Conservation (phyloP, 2,797 vertebrate genomes). For the Oryzias sinensis region DNA sequence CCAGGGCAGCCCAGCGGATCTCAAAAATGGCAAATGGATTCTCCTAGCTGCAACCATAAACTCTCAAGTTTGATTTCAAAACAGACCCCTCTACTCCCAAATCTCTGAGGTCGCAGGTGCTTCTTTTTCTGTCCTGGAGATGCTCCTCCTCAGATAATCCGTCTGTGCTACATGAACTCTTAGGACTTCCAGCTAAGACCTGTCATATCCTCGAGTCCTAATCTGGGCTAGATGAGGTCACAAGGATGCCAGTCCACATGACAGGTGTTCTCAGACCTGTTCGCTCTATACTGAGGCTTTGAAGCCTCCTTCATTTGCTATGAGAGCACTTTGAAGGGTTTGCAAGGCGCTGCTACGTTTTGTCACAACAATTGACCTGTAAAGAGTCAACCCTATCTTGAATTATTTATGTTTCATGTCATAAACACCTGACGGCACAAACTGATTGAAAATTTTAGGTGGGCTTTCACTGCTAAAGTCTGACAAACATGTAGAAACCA, state of each 20-base stretch:
- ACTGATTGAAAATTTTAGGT: too few relatives aligned
- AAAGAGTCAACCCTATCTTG: too few relatives aligned
- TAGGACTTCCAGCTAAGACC: slow-evolving; percentile 36
- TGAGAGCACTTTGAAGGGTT: background rate
- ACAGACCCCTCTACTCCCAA: background rate
- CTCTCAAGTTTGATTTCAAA: background rate
- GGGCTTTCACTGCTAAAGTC: too few relatives aligned
- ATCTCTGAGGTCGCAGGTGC: slow-evolving; percentile 8
- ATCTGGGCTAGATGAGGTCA: slow-evolving; percentile 43
- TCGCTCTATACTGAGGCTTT: background rate
- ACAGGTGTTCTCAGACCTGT: background rate
- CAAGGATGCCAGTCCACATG: background rate
- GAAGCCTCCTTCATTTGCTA: background rate
- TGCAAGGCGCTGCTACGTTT: too few relatives aligned
- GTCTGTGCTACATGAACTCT: slow-evolving; percentile 38
- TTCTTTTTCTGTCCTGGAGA: slow-evolving; percentile 6
- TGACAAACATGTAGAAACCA: too few relatives aligned
- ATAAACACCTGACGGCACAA: too few relatives aligned
- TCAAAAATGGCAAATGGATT: slow-evolving; percentile 13
- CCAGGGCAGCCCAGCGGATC: slow-evolving; percentile 5
- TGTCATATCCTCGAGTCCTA: slow-evolving; percentile 36
- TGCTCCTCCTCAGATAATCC: slow-evolving; percentile 45
- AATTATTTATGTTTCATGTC: too few relatives aligned
- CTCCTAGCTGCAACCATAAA: slow-evolving; percentile 7
- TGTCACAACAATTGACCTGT: too few relatives aligned